Evolutionary conservation across 2,797 vertebrate genomes (phyloP), one percentile per base, ranked within the genome.

Genomic region (Amblyraja radiata): DNA sequence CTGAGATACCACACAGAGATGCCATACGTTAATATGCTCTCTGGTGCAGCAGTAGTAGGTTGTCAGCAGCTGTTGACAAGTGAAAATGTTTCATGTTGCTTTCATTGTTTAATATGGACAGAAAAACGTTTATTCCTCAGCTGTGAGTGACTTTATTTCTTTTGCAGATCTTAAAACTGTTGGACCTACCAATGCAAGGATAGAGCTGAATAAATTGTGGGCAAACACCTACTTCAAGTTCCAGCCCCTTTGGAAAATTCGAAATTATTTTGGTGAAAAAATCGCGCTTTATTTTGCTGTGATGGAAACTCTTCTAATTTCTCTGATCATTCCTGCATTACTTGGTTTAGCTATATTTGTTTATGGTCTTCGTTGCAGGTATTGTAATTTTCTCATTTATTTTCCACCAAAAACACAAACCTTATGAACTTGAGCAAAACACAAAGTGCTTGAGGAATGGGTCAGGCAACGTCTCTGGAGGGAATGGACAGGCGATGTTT

Each of bases 211-310:
- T 63, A 21, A 73, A 13, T 46, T 71, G 23, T 93, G 93, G 93
- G 93, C 93, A 73, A 93, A 86, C 21, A 73, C 80, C n/a, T 93
- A 83, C 28, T 46, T 93, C 18, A 93, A 93, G n/a, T 83, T 93
- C 36, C 79, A 86, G 36, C 93, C 93, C 3, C 93, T 93, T 23
- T 46, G 21, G 25, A 84, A 83, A 93, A 93, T 93, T 18, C 80
- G 93, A n/a, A 93, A 93, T 84, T 93, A 93, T 32, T 93, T 93
- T 86, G 93, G 93, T 71, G 93, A 93, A 83, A 93, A 93, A 54
- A 93, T 93, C 0, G 93, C 93, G 68, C 81, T 93, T 58, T 93
- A 93, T n/a, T 93, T 93, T 83, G 93, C 93, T 58, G 79, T 93
- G n/a, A 83, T 93, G 79, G 79, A 93, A 73, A 93, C 81, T 11